These are phyloP conservation scores for Vimba vimba DNA, from an alignment of 2,113 vertebrate species.

Conservation along the genomic window DNA sequence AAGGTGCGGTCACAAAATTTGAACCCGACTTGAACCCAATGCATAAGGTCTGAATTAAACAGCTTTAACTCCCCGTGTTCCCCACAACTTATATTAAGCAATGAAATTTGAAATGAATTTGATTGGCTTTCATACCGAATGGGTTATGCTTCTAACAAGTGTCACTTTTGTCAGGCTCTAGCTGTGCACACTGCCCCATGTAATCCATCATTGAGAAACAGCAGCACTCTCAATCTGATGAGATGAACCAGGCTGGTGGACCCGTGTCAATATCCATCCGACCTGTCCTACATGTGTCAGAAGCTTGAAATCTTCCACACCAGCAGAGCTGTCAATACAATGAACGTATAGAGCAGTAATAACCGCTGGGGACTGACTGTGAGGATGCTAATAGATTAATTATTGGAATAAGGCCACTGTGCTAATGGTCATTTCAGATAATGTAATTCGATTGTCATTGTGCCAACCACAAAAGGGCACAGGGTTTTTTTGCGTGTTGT, in stretches of 20 bases:
- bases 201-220: conserved; percentile 5
- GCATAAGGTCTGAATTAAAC: not conserved
- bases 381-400: conserved; percentile 36
- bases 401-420: conserved; percentile 39
- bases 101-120: not conserved
- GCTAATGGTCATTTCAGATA: conserved; percentile 44
- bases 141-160: not conserved
- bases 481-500: not conserved
- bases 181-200: not conserved
- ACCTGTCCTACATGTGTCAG: conserved; percentile 24
- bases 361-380: not conserved
- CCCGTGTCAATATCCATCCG: not conserved
- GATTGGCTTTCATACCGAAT: not conserved
- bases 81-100: not conserved
- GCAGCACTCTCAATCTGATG: not conserved
- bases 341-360: conserved; percentile 6
- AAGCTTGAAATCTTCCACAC: conserved; percentile 38
- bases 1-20: too few species aligned
- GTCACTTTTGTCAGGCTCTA: not conserved
- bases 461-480: conserved; percentile 52
- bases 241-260: conserved; percentile 14
- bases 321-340: conserved; percentile 50
- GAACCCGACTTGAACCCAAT: too few species aligned
- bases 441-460: conserved; percentile 57
- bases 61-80: not conserved